These are phyloP conservation scores for Sipha maydis DNA, from an alignment of 2,888 invertebrate species.

Conservation along the genomic window DNA sequence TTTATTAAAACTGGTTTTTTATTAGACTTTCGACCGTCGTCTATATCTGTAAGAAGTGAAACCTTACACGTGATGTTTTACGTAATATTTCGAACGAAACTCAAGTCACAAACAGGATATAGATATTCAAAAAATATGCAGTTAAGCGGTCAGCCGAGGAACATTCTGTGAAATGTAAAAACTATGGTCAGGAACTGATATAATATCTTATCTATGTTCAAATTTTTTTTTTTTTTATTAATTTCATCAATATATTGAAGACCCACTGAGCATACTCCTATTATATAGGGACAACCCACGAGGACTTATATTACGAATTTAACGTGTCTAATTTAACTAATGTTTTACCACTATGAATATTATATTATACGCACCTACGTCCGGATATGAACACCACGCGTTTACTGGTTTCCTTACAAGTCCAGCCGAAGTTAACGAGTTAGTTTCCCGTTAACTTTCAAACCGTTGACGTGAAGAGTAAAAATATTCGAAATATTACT, in stretches of 20 bases:
- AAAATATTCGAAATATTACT: too few species aligned
- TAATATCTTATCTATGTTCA: not conserved
- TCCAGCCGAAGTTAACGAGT: not conserved
- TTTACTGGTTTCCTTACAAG: too few species aligned
- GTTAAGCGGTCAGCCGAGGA: not conserved
- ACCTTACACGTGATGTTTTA: not conserved
- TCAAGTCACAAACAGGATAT: not conserved
- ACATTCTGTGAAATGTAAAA: not conserved
- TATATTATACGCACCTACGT: too few species aligned
- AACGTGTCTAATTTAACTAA: too few species aligned
- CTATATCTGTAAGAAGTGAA: not conserved
- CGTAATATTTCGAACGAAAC: not conserved
- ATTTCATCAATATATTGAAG: too few species aligned
- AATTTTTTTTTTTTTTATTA: not conserved
- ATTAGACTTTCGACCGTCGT: not conserved
- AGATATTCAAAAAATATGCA: not conserved
- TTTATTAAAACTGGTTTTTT: not conserved
- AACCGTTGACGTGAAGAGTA: too few species aligned
- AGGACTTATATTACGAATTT: too few species aligned
- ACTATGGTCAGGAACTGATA: too few species aligned
- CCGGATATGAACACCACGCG: too few species aligned
- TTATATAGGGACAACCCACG: too few species aligned
- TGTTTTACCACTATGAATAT: too few species aligned
- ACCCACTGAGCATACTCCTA: too few species aligned
- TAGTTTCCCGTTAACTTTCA: not conserved